Conservation (phyloP, 37 sponge, comb jelly and placozoan species). For the Spongia lamella region DNA sequence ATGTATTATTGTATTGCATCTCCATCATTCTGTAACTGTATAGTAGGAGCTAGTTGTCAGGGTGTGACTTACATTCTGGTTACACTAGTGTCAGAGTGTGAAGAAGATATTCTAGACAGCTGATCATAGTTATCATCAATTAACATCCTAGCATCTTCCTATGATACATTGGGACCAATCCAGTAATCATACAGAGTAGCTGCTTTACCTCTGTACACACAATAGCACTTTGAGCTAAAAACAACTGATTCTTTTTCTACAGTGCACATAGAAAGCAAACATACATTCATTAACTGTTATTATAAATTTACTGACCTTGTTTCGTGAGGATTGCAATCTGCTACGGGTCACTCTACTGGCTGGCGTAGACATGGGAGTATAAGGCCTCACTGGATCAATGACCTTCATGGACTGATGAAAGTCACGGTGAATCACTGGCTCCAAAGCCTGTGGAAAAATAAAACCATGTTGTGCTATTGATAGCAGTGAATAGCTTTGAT, state of each 20-base stretch:
- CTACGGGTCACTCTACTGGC: conserved; percentile 19
- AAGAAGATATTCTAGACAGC: no score
- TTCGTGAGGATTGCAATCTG: conserved; percentile 32
- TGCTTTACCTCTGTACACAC: background rate
- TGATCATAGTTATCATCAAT: no score
- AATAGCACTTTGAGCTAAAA: conserved; percentile 29
- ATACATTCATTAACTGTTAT: background rate
- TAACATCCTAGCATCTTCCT: no score
- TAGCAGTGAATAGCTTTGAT: background rate
- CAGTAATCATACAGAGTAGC: background rate
- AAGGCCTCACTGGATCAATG: background rate
- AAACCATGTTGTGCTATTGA: background rate
- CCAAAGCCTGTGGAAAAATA: conserved; percentile 27
- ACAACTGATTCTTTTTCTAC: conserved; percentile 22
- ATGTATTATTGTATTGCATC: no score
- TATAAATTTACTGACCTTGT: conserved; percentile 3
- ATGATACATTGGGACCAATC: no score
- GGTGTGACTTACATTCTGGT: no score
- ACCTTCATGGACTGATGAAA: background rate
- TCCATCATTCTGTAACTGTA: no score
- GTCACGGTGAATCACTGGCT: conserved; percentile 52
- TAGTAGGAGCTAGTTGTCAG: no score
- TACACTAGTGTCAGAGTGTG: no score
- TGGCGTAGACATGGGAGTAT: conserved; percentile 61
- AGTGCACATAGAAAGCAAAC: background rate